Evolutionary conservation across 2,113 vertebrate genomes (phyloP).

Genomic region (Procavia capensis): DNA sequence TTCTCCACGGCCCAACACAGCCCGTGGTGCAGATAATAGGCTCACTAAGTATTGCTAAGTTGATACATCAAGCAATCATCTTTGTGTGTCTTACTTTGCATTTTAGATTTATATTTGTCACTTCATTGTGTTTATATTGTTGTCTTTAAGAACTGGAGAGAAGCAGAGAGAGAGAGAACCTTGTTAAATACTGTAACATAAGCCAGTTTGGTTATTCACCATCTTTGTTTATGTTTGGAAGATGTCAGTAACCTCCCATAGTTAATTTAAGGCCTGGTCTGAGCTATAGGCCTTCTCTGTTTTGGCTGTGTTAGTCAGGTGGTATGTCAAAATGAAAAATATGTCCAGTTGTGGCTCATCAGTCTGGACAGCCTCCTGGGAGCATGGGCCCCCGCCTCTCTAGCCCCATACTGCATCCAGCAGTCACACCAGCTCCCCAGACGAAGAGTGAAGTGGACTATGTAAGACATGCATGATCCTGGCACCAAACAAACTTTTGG

Average conservation of each 20-base stretch:
- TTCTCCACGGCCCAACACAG: neutral
- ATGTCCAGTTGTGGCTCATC: no score
- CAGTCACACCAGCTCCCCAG: no score
- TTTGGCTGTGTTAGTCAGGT: neutral
- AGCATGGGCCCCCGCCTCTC: no score
- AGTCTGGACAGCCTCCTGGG: no score
- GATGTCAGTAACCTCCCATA: neutral
- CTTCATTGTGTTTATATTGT: neutral
- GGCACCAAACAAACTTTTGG: no score
- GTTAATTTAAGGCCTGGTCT: neutral
- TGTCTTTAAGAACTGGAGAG: constrained; percentile 1
- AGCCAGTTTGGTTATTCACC: neutral
- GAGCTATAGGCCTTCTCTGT: neutral
- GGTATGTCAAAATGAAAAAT: neutral
- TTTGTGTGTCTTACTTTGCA: neutral
- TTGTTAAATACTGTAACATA: constrained; percentile 22
- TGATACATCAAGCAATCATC: neutral
- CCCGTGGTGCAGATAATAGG: neutral
- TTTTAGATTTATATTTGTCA: constrained; percentile 56
- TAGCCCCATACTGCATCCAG: no score
- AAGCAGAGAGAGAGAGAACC: no score
- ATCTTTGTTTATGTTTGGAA: constrained; percentile 36
- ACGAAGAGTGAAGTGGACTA: no score
- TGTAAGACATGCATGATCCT: no score
- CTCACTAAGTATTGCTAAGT: neutral